Conservation (phyloP, 2,888 invertebrate genomes). For the Pseudoips prasinana region DNA sequence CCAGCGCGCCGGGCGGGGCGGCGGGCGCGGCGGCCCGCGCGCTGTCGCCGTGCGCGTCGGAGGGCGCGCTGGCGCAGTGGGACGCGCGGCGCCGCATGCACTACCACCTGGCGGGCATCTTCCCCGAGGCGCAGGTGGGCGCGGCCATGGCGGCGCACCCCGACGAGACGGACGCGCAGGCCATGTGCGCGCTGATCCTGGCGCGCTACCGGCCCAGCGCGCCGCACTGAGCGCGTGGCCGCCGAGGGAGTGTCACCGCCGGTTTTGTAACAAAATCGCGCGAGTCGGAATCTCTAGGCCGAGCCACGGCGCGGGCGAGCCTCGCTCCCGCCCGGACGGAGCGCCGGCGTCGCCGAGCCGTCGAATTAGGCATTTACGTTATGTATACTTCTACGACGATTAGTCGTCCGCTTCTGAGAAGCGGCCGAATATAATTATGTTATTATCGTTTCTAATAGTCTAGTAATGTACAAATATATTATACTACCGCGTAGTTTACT, state of each 20-base stretch:
- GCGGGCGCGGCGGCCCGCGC: slow-evolving; percentile 71
- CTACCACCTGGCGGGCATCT: slow-evolving; percentile 94
- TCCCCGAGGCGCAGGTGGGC: slow-evolving; percentile 94
- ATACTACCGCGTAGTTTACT: slow-evolving; percentile 22
- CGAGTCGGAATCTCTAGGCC: slow-evolving; percentile 35
- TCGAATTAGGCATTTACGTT: slow-evolving; percentile 43
- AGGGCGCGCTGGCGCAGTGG: slow-evolving; percentile 73
- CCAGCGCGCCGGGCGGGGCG: slow-evolving; percentile 84
- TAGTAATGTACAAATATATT: slow-evolving; percentile 51
- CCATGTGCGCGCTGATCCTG: slow-evolving; percentile 93
- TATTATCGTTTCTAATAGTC: slow-evolving; percentile 10
- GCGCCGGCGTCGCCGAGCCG: slow-evolving; percentile 2
- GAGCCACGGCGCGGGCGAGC: slow-evolving; percentile 4
- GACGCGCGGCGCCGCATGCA: slow-evolving; percentile 90
- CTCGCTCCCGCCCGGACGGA: slow-evolving; percentile 1
- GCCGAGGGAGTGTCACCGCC: slow-evolving; percentile 47
- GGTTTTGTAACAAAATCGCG: slow-evolving; percentile 60
- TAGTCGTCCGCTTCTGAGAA: slow-evolving; percentile 62
- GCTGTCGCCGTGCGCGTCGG: slow-evolving; percentile 63
- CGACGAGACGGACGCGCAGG: slow-evolving; percentile 93
- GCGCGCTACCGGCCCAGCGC: slow-evolving; percentile 83
- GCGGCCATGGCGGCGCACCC: slow-evolving; percentile 94
- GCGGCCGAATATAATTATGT: slow-evolving; percentile 24
- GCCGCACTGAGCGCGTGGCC: slow-evolving; percentile 38
- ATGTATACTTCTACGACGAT: slow-evolving; percentile 32